Conservation (phyloP, 2,797 vertebrate species). For the Sylvia borin region DNA sequence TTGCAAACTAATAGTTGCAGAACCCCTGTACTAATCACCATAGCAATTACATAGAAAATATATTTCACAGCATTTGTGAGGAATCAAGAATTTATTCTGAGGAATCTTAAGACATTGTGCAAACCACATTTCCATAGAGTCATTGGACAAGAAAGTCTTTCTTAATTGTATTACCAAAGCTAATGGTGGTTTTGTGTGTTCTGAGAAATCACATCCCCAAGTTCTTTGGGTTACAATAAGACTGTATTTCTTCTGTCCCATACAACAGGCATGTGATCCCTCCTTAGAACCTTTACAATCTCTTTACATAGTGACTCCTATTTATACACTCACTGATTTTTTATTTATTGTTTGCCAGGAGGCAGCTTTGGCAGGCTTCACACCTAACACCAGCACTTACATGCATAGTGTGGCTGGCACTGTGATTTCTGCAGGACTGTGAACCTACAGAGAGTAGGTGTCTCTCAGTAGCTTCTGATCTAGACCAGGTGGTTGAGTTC, state of each 20-base stretch:
- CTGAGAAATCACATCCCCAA: not conserved
- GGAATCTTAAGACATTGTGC: not conserved
- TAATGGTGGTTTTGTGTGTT: not conserved
- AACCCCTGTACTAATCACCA: not conserved
- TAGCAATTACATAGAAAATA: not conserved
- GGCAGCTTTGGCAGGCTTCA: not conserved
- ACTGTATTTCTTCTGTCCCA: not conserved
- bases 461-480: not conserved
- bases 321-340: not conserved
- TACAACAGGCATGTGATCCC: not conserved
- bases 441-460: fast-evolving
- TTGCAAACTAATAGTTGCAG: not conserved
- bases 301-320: not conserved
- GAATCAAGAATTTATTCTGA: not conserved
- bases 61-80: not conserved
- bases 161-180: not conserved
- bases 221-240: not conserved
- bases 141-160: not conserved
- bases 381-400: not conserved
- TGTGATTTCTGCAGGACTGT: not conserved
- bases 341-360: not conserved
- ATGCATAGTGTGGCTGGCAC: too few relatives aligned
- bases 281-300: not conserved
- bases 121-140: not conserved
- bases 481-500: fast-evolving